A percentile compares a stretch with the other conserved stretches of the same genome.
Conservation (phyloP, 2,113 vertebrate genomes). For the Charina bottae region DNA sequence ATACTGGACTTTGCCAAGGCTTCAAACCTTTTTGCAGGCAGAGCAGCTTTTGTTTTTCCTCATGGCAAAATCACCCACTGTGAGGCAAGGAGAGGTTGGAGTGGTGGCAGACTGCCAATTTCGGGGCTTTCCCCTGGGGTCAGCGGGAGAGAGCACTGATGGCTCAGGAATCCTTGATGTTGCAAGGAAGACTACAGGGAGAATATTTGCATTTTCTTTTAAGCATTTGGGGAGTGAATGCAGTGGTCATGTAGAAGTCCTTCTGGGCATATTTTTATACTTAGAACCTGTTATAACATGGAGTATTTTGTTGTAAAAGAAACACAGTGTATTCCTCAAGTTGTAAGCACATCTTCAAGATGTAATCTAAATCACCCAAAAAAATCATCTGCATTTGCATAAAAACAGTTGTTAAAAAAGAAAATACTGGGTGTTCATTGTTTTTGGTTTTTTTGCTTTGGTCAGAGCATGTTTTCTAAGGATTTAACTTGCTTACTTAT, state of each 20-base stretch:
- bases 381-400: background rate
- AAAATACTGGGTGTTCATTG: background rate
- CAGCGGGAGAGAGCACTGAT: background rate
- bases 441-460: background rate
- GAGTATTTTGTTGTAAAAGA: background rate
- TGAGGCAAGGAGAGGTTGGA: background rate
- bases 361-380: background rate
- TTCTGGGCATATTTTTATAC: background rate
- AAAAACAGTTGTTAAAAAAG: background rate
- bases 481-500: conserved; percentile 36
- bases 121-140: background rate
- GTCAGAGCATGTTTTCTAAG: background rate
- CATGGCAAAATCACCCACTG: background rate
- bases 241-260: background rate
- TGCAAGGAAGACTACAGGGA: background rate
- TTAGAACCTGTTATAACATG: background rate
- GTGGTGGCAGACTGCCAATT: background rate
- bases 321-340: background rate
- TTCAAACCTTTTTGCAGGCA: background rate
- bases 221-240: background rate
- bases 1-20: background rate
- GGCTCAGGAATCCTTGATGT: background rate
- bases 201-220: background rate
- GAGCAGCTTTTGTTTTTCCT: background rate
- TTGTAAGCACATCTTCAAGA: background rate